Percentiles rank a stretch among this genome's conserved stretches.
Evolutionary conservation across 2,888 invertebrate genomes (phyloP).

Genomic region (Scelioninae gen. 1): DNA sequence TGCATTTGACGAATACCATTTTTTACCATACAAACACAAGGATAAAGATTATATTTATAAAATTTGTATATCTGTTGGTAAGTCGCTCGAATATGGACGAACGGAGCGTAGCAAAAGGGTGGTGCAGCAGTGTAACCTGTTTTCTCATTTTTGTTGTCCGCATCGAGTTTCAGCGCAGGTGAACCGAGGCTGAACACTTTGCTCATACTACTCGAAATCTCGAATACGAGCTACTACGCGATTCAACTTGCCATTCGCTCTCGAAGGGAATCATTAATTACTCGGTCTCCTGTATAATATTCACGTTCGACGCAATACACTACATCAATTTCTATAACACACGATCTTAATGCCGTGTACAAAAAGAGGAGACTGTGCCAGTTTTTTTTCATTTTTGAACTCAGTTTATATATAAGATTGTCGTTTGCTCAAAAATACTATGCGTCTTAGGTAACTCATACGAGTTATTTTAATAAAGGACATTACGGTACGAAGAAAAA

Average conservation of each 20-base stretch:
- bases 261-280: conserved; percentile 68
- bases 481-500: neutral
- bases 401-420: conserved; percentile 36
- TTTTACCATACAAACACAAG: no score
- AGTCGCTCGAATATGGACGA: no score
- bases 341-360: conserved; percentile 27
- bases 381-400: conserved; percentile 27
- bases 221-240: conserved; percentile 60
- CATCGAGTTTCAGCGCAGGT: conserved; percentile 83
- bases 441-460: conserved; percentile 12
- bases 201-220: conserved; percentile 40
- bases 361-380: conserved; percentile 31
- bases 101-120: conserved; percentile 37
- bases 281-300: conserved; percentile 61
- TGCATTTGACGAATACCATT: no score
- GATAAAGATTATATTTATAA: no score
- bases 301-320: conserved; percentile 46
- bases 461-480: neutral
- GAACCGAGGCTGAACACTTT: conserved; percentile 73
- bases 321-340: conserved; percentile 55
- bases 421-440: conserved; percentile 29
- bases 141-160: conserved; percentile 83
- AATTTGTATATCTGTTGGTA: no score
- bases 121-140: no score
- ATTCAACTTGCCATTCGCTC: conserved; percentile 63